These are phyloP conservation scores for Hyposmocoma kahamanoa DNA, from an alignment of 1,140 invertebrate species.

Conservation along the genomic window DNA sequence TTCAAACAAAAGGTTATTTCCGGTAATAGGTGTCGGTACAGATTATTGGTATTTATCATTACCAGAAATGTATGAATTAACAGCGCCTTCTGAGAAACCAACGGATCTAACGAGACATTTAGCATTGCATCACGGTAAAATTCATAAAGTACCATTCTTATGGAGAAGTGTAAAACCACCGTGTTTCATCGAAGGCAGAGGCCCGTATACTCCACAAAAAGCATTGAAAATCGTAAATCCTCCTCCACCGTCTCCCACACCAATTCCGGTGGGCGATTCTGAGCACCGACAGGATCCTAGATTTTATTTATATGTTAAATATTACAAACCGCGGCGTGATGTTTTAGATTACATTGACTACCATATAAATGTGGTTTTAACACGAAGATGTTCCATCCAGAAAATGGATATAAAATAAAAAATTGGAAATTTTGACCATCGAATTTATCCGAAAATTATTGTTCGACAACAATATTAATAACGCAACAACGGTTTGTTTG, in stretches of 20 bases:
- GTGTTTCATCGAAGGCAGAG: conserved; percentile 26
- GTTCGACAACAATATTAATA: too few relatives aligned
- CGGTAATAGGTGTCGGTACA: conserved; percentile 57
- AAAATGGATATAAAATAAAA: conserved; percentile 35
- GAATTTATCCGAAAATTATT: too few relatives aligned
- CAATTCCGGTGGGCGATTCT: conserved; percentile 20
- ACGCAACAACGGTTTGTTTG: conserved; percentile 35
- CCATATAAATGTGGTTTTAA: conserved; percentile 54
- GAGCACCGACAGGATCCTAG: conserved; percentile 38
- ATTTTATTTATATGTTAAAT: conserved; percentile 54
- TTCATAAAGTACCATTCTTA: conserved; percentile 54
- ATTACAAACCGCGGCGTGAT: conserved; percentile 56
- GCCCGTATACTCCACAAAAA: conserved; percentile 32
- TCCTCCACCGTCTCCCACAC: conserved; percentile 18
- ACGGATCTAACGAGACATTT: conserved; percentile 34
- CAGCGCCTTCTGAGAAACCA: conserved; percentile 18
- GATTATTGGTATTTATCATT: conserved; percentile 68
- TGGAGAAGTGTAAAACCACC: conserved; percentile 41
- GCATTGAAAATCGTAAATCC: conserved; percentile 14
- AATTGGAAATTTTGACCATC: conserved; percentile 22
- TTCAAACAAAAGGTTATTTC: conserved; percentile 56
- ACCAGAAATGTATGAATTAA: conserved; percentile 63
- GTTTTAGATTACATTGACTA: conserved; percentile 63
- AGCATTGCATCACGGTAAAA: conserved; percentile 36
- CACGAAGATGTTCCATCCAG: conserved; percentile 42